Base-by-base conservation (phyloP, 2,888 invertebrate genomes). In the Glaucopsyche alexis region DNA sequence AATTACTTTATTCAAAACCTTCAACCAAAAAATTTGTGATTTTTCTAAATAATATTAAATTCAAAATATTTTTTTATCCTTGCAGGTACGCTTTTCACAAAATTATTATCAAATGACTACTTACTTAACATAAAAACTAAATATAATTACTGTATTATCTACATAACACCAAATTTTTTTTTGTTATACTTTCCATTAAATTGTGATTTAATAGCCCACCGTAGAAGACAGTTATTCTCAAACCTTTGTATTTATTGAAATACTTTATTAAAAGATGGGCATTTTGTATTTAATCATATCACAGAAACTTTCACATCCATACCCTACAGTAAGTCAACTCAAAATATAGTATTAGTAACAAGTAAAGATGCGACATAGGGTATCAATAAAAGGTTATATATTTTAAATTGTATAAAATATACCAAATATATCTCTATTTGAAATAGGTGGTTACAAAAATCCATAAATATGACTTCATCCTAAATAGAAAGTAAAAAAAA, bases 251-350 rank as follows among this genome's bases (percentile, higher is more conserved):
- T 42, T 9, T 40, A 40, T 64, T 4, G 64, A 64, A 5, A 7
- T 14, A n/a, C 40, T 40, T 9, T 65, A 1, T n/a, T 7, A 65
- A n/a, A n/a, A 2, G 40, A 66, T 16, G 66, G 40, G 40, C 42
- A 42, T 66, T 66, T 14, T 42, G 29, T 47, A 14, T 69, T 49
- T 19, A 19, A 67, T 40, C 42, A 42, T 69, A 69, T 69, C 69
- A 69, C 69, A 69, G 69, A 47, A 69, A 29, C 69, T 47, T 69
- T 47, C 47, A 45, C 29, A 47, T 47, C 45, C 47, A 69, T 69
- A 13, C 47, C 19, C 49, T 29, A n/a, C 14, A 60, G 29, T 60
- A 66, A 69, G 14, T 49, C 47, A 38, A 69, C 49, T 69, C 69
- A 45, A 69, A 69, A 47, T 6, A 47, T 45, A 19, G 19, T 16